Percentiles rank a stretch among this genome's conserved stretches.
phyloP scores from a whole-genome alignment of 2,888 invertebrate genomes.

The Girardia tigrina region DNA sequence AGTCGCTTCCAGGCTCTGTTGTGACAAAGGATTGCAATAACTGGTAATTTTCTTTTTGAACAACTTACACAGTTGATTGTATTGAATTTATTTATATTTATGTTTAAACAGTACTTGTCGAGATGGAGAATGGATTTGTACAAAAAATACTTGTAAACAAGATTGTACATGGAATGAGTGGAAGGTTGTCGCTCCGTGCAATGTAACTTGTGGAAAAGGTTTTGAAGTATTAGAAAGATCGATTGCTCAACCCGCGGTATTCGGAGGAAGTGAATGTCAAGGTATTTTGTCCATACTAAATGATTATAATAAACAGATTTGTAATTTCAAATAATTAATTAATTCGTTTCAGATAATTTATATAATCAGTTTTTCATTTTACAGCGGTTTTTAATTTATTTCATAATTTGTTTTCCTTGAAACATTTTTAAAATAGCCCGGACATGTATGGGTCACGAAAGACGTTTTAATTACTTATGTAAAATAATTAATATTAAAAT shows the following conservation, averaged over 20 bases:
- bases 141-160: conserved; percentile 29
- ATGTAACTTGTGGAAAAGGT: conserved; percentile 31
- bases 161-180: conserved; percentile 32
- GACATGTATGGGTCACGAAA: too few species aligned
- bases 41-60: not conserved
- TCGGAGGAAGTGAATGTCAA: conserved; percentile 28
- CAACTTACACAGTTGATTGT: not conserved
- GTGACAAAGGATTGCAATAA: conserved; percentile 33
- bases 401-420: too few species aligned
- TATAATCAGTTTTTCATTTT: too few species aligned
- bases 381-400: too few species aligned
- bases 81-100: not conserved
- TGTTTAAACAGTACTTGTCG: conserved; percentile 26
- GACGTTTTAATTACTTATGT: too few species aligned
- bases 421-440: too few species aligned
- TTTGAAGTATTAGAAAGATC: conserved; percentile 11
- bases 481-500: too few species aligned
- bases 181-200: conserved; percentile 29
- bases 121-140: conserved; percentile 30
- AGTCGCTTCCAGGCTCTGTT: conserved; percentile 17
- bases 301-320: too few species aligned
- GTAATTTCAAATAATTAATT: too few species aligned
- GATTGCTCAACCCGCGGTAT: not conserved
- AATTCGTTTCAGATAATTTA: too few species aligned
- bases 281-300: too few species aligned